phyloP scores from a whole-genome alignment of 2,888 invertebrate species.

The Drosophila atroscutellata region DNA sequence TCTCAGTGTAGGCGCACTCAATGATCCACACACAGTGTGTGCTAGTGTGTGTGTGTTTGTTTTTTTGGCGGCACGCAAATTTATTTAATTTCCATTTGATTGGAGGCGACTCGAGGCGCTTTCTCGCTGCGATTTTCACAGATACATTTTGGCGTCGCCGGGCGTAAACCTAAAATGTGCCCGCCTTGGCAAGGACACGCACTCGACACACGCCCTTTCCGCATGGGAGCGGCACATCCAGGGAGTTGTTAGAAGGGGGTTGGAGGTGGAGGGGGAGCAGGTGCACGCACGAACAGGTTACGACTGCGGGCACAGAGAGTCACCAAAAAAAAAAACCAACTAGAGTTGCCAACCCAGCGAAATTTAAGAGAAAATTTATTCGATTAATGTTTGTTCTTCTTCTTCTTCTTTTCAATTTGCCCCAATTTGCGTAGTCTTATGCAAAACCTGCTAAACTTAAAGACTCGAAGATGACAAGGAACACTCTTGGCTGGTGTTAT shows the following conservation, averaged over 20 bases:
- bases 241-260: background rate
- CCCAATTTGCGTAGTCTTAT: background rate
- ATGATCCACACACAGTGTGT: background rate
- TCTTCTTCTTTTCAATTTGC: background rate
- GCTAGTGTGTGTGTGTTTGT: background rate
- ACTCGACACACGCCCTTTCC: conserved; percentile 31
- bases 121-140: conserved; percentile 41
- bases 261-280: background rate
- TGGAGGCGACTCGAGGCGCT: conserved; percentile 59
- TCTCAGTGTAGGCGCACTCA: background rate
- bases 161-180: conserved; percentile 21
- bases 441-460: background rate
- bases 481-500: background rate
- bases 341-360: conserved; percentile 5
- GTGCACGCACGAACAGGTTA: conserved; percentile 9
- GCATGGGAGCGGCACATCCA: conserved; percentile 3
- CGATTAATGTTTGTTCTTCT: background rate
- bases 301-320: background rate
- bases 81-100: conserved; percentile 75
- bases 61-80: conserved; percentile 60
- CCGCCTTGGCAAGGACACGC: conserved; percentile 63
- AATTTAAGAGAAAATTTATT: background rate
- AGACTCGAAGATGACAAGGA: background rate
- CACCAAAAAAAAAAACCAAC: background rate
- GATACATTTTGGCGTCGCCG: conserved; percentile 48